Conservation (phyloP, 2,888 invertebrate species). For the Acrobasis consociella region DNA sequence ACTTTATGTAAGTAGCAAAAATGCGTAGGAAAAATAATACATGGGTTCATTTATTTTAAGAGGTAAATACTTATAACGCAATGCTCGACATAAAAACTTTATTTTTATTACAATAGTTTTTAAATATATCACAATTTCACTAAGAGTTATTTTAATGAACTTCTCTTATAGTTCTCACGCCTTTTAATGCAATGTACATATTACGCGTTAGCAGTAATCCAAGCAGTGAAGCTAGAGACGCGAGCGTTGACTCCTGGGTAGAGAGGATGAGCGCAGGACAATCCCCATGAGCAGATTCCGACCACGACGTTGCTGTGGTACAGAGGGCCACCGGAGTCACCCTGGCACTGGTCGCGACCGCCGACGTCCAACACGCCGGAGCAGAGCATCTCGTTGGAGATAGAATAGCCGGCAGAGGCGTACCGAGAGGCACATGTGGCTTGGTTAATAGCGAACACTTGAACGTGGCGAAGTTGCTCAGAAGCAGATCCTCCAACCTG, state of each 20-base stretch:
- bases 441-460: constrained; percentile 48
- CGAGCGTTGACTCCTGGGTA: constrained; percentile 49
- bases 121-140: too few relatives aligned
- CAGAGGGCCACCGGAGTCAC: constrained; percentile 51
- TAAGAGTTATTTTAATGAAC: too few relatives aligned
- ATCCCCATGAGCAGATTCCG: constrained; percentile 48
- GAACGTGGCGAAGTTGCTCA: constrained; percentile 47
- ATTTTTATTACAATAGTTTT: too few relatives aligned
- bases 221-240: constrained; percentile 40
- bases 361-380: constrained; percentile 49
- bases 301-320: constrained; percentile 45
- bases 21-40: too few relatives aligned
- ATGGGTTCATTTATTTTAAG: too few relatives aligned
- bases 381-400: constrained; percentile 52
- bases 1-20: too few relatives aligned
- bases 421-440: constrained; percentile 42
- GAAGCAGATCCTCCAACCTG: constrained; percentile 33
- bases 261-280: constrained; percentile 37
- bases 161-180: too few relatives aligned
- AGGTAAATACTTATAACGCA: too few relatives aligned
- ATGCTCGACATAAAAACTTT: too few relatives aligned
- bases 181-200: too few relatives aligned
- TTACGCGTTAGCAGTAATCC: constrained; percentile 39
- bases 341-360: constrained; percentile 50
- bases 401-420: constrained; percentile 22